phyloP scores from a whole-genome alignment of 35 echinoderm and acorn worm species.

The Strongylocentrotus purpuratus region DNA sequence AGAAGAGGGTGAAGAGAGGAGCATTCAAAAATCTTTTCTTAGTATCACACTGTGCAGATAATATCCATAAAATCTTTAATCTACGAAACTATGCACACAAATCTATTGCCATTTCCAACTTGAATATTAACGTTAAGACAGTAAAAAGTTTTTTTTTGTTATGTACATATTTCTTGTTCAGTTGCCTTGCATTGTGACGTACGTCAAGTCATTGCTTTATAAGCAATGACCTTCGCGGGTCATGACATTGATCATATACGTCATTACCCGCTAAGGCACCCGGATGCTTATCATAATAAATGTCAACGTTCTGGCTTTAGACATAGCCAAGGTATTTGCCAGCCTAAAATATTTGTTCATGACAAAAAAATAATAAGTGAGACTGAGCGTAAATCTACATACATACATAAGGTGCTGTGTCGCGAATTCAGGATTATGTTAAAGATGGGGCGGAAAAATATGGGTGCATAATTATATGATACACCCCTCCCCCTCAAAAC shows the following conservation, averaged over 20 bases:
- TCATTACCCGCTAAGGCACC: conserved; percentile 26
- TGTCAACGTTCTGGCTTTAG: not conserved
- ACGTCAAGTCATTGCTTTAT: not conserved
- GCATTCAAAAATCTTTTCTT: too few relatives aligned
- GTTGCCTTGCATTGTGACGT: not conserved
- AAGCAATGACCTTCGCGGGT: not conserved
- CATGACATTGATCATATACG: not conserved
- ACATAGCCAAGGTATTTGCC: not conserved
- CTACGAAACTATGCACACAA: not conserved
- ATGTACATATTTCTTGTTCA: not conserved
- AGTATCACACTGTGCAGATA: too few relatives aligned
- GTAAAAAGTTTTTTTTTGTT: not conserved
- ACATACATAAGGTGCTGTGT: too few relatives aligned
- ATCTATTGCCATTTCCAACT: not conserved
- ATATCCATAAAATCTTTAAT: too few relatives aligned
- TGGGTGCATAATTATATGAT: too few relatives aligned
- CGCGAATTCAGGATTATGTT: too few relatives aligned
- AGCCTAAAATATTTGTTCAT: not conserved
- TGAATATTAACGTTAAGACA: not conserved
- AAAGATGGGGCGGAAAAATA: too few relatives aligned
- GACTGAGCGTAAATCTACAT: not conserved
- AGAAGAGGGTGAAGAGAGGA: not conserved
- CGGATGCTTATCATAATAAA: not conserved
- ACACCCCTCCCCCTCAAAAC: too few relatives aligned
- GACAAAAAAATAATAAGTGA: not conserved